These are phyloP conservation scores for Diaphora mendica DNA, from an alignment of 2,888 invertebrate species.

Conservation along the genomic window DNA sequence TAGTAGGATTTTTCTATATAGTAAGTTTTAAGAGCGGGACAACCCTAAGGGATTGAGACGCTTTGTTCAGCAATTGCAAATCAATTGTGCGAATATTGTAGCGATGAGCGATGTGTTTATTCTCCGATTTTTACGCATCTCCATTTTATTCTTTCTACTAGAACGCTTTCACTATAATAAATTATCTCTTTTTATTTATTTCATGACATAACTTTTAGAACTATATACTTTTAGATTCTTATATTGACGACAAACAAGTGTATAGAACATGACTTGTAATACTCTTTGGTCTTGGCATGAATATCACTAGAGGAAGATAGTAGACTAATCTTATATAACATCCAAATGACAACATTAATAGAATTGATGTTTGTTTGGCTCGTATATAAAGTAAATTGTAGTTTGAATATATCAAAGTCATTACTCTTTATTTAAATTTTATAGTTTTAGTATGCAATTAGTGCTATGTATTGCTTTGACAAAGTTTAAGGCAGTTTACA, in stretches of 20 bases:
- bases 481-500: no score
- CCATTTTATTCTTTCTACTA: conserved; percentile 30
- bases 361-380: background rate
- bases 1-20: background rate
- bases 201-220: background rate
- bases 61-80: conserved; percentile 52
- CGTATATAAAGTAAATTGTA: background rate
- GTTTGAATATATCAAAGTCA: background rate
- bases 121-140: conserved; percentile 41
- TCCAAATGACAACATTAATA: background rate
- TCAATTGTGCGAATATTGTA: conserved; percentile 65
- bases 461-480: no score
- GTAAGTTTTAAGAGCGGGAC: conserved; percentile 19
- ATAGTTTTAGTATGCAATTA: no score
- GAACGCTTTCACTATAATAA: conserved; percentile 7
- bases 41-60: conserved; percentile 59
- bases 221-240: background rate
- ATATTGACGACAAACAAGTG: background rate
- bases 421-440: no score
- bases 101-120: conserved; percentile 52
- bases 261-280: background rate
- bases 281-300: background rate
- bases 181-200: background rate
- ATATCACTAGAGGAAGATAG: background rate
- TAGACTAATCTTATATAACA: background rate